Evolutionary conservation across 2,888 invertebrate genomes (phyloP).

Genomic region (Harpagoxenus sublaevis): DNA sequence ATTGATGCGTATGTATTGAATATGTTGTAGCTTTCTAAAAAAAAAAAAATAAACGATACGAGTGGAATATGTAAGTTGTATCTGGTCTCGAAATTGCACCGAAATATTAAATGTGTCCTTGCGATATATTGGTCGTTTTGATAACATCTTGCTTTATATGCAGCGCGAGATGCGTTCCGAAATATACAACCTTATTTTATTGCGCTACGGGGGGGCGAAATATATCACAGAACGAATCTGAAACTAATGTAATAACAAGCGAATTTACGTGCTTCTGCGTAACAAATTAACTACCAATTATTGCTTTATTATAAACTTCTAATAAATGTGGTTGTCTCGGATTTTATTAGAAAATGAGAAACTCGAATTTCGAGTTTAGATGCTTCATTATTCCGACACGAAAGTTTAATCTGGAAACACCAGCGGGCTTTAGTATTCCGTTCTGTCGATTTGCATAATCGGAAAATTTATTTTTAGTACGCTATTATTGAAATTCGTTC

Average conservation of each 20-base stretch:
- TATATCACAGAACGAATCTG: constrained; percentile 27
- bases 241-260: constrained; percentile 39
- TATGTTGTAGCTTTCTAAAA: neutral
- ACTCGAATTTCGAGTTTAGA: constrained; percentile 49
- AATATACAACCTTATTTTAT: constrained; percentile 44
- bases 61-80: neutral
- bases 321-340: constrained; percentile 6
- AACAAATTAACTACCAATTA: constrained; percentile 50
- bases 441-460: constrained; percentile 46
- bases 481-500: constrained; percentile 7
- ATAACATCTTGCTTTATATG: constrained; percentile 41
- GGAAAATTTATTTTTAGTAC: constrained; percentile 33
- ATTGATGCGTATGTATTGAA: neutral
- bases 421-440: constrained; percentile 21
- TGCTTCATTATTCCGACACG: constrained; percentile 38
- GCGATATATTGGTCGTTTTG: neutral
- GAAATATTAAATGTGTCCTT: constrained; percentile 28
- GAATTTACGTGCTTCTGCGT: constrained; percentile 15
- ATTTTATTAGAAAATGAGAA: constrained; percentile 51
- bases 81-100: neutral
- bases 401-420: constrained; percentile 49
- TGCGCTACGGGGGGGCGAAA: neutral
- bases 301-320: constrained; percentile 38
- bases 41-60: neutral
- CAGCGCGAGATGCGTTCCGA: constrained; percentile 27